These are phyloP conservation scores for Struthio camelus DNA, from an alignment of 2,113 vertebrate genomes.

Conservation along the genomic window DNA sequence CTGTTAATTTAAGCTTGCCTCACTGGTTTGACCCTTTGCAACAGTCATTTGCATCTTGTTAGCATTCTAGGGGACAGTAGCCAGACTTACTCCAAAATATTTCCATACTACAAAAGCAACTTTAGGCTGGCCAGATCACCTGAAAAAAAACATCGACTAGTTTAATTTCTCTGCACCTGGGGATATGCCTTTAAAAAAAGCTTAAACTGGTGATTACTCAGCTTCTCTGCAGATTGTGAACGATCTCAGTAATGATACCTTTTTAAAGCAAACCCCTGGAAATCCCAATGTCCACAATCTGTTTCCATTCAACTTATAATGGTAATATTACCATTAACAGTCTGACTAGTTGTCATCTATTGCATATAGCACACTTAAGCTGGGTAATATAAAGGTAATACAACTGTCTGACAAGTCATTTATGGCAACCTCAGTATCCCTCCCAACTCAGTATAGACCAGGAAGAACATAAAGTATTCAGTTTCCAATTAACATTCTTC, in stretches of 20 bases:
- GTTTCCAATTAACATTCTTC: neutral
- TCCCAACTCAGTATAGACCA: neutral
- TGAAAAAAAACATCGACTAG: neutral
- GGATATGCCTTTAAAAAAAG: neutral
- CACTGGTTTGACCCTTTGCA: neutral
- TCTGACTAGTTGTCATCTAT: neutral
- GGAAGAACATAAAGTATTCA: neutral
- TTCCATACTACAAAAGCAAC: neutral
- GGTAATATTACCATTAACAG: neutral
- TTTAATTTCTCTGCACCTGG: neutral
- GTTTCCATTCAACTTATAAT: neutral
- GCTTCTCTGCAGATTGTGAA: neutral
- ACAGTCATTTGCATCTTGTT: fast-evolving
- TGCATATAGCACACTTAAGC: neutral
- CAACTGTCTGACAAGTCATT: neutral
- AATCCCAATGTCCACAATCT: neutral
- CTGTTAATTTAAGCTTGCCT: neutral
- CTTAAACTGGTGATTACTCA: neutral
- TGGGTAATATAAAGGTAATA: neutral
- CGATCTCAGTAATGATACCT: neutral
- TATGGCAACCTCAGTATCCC: fast-evolving
- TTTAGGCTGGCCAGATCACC: neutral
- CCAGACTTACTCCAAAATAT: neutral
- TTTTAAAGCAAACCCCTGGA: neutral
- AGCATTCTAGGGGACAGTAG: neutral